These are phyloP conservation scores for Tonatia bakeri DNA, from an alignment of 2,113 vertebrate species.

Conservation along the genomic window DNA sequence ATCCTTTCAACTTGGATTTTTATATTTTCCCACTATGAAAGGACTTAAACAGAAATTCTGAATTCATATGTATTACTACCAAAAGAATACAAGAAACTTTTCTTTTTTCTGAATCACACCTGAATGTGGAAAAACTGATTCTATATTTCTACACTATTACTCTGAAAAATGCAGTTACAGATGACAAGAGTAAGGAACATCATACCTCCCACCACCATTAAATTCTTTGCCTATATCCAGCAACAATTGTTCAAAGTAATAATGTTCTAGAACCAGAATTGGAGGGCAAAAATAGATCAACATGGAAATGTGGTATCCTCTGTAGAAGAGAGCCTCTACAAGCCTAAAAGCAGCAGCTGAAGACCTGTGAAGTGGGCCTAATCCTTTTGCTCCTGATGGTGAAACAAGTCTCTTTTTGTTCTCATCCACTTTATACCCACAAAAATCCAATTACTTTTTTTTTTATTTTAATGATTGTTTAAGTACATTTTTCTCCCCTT, in stretches of 20 bases:
- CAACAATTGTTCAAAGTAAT: neutral
- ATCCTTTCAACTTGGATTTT: slow-evolving; percentile 28
- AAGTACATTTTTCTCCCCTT: too few relatives aligned
- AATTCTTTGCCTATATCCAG: neutral
- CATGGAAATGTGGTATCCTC: neutral
- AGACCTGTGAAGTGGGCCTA: neutral
- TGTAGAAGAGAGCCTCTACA: slow-evolving; percentile 8
- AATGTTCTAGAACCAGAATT: neutral
- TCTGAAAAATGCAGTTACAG: neutral
- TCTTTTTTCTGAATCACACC: neutral
- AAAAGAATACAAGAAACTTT: neutral
- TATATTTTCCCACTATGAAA: neutral
- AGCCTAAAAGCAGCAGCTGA: neutral
- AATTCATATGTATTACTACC: slow-evolving; percentile 11
- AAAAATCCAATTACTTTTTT: too few relatives aligned
- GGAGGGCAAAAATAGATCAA: neutral
- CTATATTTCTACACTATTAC: neutral
- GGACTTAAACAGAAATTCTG: slow-evolving; percentile 3
- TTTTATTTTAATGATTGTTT: too few relatives aligned
- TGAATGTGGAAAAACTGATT: neutral
- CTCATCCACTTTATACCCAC: neutral
- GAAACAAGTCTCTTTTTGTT: neutral
- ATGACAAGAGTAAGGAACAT: neutral
- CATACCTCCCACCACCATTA: neutral
- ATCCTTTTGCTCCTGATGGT: neutral